Percentiles rank a stretch among this genome's conserved stretches.
Evolutionary conservation across 35 echinoderm and acorn worm species (phyloP).

Genomic region (Hemicentrotus pulcherrimus): DNA sequence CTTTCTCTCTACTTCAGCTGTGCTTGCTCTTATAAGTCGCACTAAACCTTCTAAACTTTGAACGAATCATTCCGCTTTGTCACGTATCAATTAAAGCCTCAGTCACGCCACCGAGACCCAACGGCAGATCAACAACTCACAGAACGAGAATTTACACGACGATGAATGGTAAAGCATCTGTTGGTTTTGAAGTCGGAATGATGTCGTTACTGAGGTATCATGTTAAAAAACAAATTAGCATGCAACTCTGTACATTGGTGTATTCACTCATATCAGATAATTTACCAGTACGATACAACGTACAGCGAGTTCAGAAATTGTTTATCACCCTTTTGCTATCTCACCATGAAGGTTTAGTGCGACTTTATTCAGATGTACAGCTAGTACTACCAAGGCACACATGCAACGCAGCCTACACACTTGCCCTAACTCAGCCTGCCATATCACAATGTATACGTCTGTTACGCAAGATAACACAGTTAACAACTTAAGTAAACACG

Average conservation of each 20-base stretch:
- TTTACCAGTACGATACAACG: background rate
- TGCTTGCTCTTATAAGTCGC: background rate
- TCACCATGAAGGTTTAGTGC: background rate
- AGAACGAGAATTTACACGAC: too few species aligned
- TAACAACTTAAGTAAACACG: background rate
- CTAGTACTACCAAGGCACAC: conserved; percentile 9
- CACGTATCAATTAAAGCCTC: background rate
- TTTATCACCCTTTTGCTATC: background rate
- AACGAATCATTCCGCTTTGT: background rate
- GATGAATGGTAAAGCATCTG: too few species aligned
- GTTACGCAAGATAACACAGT: background rate
- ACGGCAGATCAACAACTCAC: too few species aligned
- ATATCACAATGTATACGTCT: background rate
- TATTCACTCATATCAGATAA: background rate
- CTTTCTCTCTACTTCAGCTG: background rate
- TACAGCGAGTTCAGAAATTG: background rate
- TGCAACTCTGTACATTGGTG: background rate
- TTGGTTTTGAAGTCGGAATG: too few species aligned
- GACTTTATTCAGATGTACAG: background rate
- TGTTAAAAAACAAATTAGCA: background rate
- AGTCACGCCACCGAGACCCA: too few species aligned
- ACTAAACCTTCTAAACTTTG: background rate
- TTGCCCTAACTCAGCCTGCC: background rate
- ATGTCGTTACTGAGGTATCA: background rate
- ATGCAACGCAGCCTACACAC: background rate